Percentiles rank a stretch among this genome's conserved stretches.
Evolutionary conservation across 2,888 invertebrate species (phyloP).

Genomic region (Agriotes lineatus): DNA sequence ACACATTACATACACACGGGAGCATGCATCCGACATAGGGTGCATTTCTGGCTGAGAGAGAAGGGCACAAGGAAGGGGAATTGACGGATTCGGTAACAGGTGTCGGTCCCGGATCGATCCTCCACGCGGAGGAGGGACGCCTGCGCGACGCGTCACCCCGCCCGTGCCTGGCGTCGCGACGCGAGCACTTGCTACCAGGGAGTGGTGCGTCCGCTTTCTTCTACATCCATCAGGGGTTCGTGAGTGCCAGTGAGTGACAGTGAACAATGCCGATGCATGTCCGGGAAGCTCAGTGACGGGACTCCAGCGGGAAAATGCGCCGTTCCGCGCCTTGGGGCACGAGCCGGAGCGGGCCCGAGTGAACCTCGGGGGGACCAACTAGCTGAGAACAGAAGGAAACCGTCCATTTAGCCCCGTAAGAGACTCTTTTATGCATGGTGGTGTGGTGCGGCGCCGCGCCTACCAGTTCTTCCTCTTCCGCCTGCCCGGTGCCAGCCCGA

Average conservation of each 20-base stretch:
- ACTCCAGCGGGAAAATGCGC: conserved; percentile 22
- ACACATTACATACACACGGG: conserved; percentile 1
- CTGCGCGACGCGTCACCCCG: conserved; percentile 59
- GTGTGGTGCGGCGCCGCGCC: conserved; percentile 7
- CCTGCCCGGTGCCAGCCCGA: conserved; percentile 15
- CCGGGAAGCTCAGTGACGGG: conserved; percentile 29
- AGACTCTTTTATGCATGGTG: conserved; percentile 26
- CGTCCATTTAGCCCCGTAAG: conserved; percentile 39
- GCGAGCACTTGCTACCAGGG: conserved; percentile 63
- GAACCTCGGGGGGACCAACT: neutral
- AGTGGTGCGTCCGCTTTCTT: conserved; percentile 59
- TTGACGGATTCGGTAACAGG: conserved; percentile 63
- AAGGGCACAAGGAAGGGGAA: conserved; percentile 49
- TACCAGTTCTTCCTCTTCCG: conserved; percentile 37
- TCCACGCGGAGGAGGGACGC: conserved; percentile 56
- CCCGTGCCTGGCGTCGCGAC: conserved; percentile 60
- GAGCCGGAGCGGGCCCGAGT: neutral
- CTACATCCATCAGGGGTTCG: conserved; percentile 43
- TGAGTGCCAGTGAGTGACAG: conserved; percentile 44
- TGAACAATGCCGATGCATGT: conserved; percentile 38
- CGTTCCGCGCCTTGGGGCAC: neutral
- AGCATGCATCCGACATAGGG: conserved; percentile 46
- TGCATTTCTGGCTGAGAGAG: conserved; percentile 46
- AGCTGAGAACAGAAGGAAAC: conserved; percentile 24
- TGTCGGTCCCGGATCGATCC: conserved; percentile 64